Conservation (phyloP, 2,888 invertebrate species). For the Coleophora deauratella region DNA sequence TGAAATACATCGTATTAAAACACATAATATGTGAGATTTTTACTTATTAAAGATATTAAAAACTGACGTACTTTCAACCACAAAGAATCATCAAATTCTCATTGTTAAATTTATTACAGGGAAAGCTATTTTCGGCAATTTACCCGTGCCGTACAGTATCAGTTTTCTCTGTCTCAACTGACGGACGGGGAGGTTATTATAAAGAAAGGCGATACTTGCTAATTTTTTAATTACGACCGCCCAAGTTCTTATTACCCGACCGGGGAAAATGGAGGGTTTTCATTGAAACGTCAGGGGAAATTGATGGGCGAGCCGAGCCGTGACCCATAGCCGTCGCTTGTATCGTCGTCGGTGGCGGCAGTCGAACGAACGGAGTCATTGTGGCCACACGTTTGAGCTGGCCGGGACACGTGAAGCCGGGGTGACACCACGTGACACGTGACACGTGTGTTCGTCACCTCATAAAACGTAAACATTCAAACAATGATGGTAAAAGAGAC, state of each 20-base stretch:
- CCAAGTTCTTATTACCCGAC: constrained; percentile 43
- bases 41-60: too few relatives aligned
- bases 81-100: too few relatives aligned
- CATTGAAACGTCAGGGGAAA: constrained; percentile 68
- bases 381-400: constrained; percentile 60
- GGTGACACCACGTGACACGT: constrained; percentile 38
- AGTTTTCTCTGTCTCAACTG: too few relatives aligned
- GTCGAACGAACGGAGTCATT: constrained; percentile 60
- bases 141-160: too few relatives aligned
- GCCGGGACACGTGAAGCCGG: constrained; percentile 45
- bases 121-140: too few relatives aligned
- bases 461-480: too few relatives aligned
- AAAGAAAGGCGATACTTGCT: constrained; percentile 16
- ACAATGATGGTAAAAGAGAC: background rate
- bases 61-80: too few relatives aligned
- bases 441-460: constrained; percentile 35
- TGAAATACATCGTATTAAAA: too few relatives aligned
- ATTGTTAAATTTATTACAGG: too few relatives aligned
- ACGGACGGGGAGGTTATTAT: too few relatives aligned
- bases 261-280: constrained; percentile 59
- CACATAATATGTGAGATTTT: too few relatives aligned
- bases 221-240: constrained; percentile 55
- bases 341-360: constrained; percentile 54
- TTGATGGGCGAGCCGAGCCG: constrained; percentile 64
- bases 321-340: constrained; percentile 64